These are phyloP conservation scores for Aporophyla lueneburgensis DNA, from an alignment of 2,888 invertebrate species.

Conservation along the genomic window DNA sequence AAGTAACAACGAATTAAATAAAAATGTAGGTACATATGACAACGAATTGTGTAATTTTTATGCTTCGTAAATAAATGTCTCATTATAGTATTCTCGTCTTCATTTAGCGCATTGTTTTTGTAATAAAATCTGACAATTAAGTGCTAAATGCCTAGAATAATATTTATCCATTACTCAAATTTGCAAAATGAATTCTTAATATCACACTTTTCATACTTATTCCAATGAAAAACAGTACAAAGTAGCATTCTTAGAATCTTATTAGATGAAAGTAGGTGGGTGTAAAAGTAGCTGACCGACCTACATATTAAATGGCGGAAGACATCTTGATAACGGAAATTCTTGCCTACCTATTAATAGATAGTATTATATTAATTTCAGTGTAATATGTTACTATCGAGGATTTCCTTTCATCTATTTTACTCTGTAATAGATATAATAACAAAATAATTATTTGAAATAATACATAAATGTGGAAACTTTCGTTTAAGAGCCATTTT, in stretches of 20 bases:
- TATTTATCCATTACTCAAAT: neutral
- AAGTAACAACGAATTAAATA: too few relatives aligned
- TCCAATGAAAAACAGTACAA: slow-evolving; percentile 6
- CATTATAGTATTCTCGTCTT: neutral
- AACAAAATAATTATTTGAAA: slow-evolving; percentile 18
- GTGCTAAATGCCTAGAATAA: neutral
- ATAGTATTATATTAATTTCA: neutral
- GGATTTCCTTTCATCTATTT: slow-evolving; percentile 13
- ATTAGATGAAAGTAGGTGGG: neutral
- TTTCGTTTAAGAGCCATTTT: too few relatives aligned
- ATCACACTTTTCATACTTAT: slow-evolving; percentile 5
- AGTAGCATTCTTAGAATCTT: neutral
- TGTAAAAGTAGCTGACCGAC: slow-evolving; percentile 25
- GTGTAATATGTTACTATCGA: slow-evolving; percentile 12
- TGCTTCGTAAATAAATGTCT: too few relatives aligned
- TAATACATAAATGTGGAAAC: neutral
- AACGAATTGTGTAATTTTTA: too few relatives aligned
- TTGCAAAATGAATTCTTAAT: neutral
- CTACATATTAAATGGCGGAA: slow-evolving; percentile 1
- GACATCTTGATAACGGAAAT: slow-evolving; percentile 19
- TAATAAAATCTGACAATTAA: neutral
- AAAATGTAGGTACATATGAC: too few relatives aligned
- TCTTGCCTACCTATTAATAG: slow-evolving; percentile 6
- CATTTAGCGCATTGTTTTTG: neutral
- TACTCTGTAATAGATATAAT: slow-evolving; percentile 22